Evolutionary conservation across 2,113 vertebrate species (phyloP), one percentile per base, ranked within the genome.

Genomic region (Pedionomus torquatus): DNA sequence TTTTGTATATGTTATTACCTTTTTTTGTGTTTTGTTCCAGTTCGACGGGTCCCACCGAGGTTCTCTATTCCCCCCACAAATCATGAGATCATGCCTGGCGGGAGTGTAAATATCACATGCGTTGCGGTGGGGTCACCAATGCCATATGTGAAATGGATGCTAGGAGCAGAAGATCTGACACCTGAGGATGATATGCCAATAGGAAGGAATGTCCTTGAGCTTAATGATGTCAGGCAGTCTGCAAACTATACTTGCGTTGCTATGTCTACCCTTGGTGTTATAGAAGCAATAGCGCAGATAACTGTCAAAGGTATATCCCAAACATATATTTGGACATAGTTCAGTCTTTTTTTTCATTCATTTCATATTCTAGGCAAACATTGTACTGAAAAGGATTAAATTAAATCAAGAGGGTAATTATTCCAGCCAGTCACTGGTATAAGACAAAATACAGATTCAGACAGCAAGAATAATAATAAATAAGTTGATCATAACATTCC

Each of bases 61-160:
- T 99, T 99, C 97, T 99, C 99, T 98, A 99, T 99, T 65, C 99
- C 99, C 90, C 99, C 99, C 30, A 99, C 99, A 93, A 99, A 99
- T 98, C 99, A 99, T 95, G 99, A 99, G 98, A 99, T 99, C 96
- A 99, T 99, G 99, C 99, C 99, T 76, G 99, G 99, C 64, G 99
- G 99, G 96, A 99, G 99, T 77, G 99, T 99, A 83, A 99, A 99
- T 98, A 99, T 99, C 97, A 99, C 99, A 21, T 99, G 99, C 90
- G 99, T 99, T 97, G 99, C 99, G 7, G 99, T 99, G 96, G 99
- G 99, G 61, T 99, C 99, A 77, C 99, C 99, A 86, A 99, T 99
- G 99, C 99, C 99, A 49, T 99, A 99, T 92, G 99, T 99, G 90
- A 99, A 99, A 96, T 99, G 99, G 99, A 99, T 99, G 99, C 98